Evolutionary conservation across 2,113 vertebrate genomes (phyloP), one percentile per base, ranked within the genome.

Genomic region (Phaethornis superciliosus): DNA sequence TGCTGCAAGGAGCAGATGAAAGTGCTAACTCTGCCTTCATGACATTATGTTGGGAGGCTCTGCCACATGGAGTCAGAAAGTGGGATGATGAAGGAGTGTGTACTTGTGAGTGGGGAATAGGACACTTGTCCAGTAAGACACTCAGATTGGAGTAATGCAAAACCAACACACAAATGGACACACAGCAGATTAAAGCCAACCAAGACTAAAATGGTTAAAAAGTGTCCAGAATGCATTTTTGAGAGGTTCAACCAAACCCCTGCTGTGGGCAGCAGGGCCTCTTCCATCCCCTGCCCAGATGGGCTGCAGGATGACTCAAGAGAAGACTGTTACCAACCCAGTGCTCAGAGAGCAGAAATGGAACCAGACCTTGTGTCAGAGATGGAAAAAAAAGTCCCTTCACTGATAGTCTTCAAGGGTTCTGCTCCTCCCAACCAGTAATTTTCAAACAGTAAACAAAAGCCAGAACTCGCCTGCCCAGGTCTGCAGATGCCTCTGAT

Each of bases 141-240:
- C 64, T 62, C 59, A 15, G 30, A 75, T 7, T 67, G 74, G 76
- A 96, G 65, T 79, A 92, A 91, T 18, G 75, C 94, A 95, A 92
- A 95, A 93, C 79, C 87, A 95, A 62, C 85, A 91, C 69, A 79
- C 85, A 81, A 89, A 69, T 19, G 69, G 90, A 81, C 74, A 85
- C 83, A 69, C 49, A 64, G 77, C 72, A 88, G 91, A 92, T 94
- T 95, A 96, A 97, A 95, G 92, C 77, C 92, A 96, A 91, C 59
- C 94, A 95, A 93, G 62, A 84, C 90, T 84, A 93, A 95, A 95
- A 93, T 0, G 0, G 91, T 95, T 95, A 90, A 86, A 90, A 96
- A 92, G 87, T 75, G 54, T 95, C 94, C 90, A 87, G 88, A 86
- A 94, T n/a, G 30, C 32, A 23, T 89, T 84, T 84, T 37, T 55